Percentiles rank a stretch among this genome's conserved stretches.
phyloP scores from a whole-genome alignment of 2,113 vertebrate species.

The Gallinago paraguaiae region DNA sequence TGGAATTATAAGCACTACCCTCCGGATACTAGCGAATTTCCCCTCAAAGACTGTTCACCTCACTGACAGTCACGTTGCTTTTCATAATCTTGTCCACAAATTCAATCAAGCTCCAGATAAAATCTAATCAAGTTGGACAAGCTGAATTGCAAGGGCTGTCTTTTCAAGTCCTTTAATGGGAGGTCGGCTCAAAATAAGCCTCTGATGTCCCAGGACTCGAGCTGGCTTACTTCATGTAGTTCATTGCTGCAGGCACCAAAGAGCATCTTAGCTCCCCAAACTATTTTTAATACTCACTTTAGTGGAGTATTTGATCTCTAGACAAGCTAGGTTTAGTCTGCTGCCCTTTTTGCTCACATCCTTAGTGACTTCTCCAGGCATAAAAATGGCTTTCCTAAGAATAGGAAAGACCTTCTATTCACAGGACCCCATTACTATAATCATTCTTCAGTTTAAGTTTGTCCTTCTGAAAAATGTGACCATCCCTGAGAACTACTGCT shows the following conservation, averaged over 20 bases:
- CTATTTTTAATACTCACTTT: not conserved
- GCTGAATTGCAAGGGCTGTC: not conserved
- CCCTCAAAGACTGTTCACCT: constrained; percentile 23
- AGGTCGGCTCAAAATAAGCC: constrained; percentile 28
- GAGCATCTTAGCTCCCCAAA: not conserved
- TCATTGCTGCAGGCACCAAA: constrained; percentile 17
- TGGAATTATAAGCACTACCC: constrained; percentile 4
- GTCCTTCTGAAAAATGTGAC: not conserved
- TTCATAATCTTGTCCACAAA: constrained; percentile 45
- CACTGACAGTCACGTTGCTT: constrained; percentile 23
- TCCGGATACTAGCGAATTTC: not conserved
- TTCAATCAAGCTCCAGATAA: constrained; percentile 43
- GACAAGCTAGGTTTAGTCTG: not conserved
- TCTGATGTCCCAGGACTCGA: not conserved
- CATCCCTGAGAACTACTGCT: not conserved
- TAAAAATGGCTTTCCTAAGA: not conserved
- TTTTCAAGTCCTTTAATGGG: not conserved
- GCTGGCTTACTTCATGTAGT: not conserved
- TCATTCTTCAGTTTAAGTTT: not conserved
- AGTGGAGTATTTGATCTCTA: not conserved
- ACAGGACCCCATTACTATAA: not conserved
- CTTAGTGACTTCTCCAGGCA: not conserved
- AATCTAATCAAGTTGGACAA: constrained; percentile 55
- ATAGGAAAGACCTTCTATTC: not conserved
- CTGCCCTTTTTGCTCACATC: not conserved